Evolutionary conservation across 1,140 invertebrate species (phyloP).

Genomic region (Trichoplusia ni): DNA sequence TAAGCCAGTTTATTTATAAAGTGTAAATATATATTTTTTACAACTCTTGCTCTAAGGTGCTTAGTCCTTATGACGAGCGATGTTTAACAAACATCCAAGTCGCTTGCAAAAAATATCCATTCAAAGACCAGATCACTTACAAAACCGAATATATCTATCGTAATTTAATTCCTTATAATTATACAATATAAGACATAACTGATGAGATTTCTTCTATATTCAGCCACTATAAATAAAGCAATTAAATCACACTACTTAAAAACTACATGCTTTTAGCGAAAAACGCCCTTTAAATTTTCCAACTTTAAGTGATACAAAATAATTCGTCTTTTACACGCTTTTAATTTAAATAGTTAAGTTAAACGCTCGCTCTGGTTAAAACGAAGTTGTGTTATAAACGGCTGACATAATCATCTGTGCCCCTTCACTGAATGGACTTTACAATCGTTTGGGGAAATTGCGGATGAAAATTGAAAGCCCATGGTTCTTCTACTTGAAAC

Average conservation of each 20-base stretch:
- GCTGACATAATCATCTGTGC: constrained; percentile 17
- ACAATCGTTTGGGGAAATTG: constrained; percentile 17
- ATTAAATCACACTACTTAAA: not conserved
- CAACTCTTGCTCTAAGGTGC: no score
- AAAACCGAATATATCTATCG: no score
- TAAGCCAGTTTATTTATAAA: no score
- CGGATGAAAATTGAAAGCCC: constrained; percentile 24
- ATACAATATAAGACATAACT: no score
- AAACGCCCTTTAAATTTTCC: not conserved
- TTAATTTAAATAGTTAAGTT: constrained; percentile 17
- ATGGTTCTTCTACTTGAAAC: not conserved
- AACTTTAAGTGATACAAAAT: not conserved
- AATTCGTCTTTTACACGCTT: constrained; percentile 1
- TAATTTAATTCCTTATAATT: no score
- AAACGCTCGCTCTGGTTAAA: constrained; percentile 6
- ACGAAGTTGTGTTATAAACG: not conserved
- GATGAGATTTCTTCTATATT: no score
- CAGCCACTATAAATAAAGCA: not conserved
- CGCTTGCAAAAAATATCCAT: no score
- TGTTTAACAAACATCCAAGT: no score
- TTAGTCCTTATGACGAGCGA: no score
- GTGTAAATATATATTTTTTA: no score
- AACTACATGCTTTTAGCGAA: not conserved
- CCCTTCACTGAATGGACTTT: constrained; percentile 24
- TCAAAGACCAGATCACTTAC: no score